These are phyloP conservation scores for Labeo calbasu DNA, from an alignment of 2,797 vertebrate genomes.

Conservation along the genomic window DNA sequence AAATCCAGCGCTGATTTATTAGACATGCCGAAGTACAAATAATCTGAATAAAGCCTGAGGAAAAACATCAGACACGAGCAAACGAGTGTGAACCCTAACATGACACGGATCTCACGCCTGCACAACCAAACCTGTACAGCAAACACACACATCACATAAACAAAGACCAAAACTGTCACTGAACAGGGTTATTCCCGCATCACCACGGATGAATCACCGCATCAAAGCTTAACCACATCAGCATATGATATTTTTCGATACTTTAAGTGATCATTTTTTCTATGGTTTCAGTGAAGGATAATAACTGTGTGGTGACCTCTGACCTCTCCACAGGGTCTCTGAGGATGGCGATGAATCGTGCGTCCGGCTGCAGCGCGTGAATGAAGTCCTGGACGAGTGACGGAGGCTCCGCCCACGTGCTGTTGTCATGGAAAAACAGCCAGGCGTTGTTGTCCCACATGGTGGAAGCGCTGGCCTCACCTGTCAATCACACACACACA, in stretches of 20 bases:
- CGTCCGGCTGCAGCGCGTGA: slow-evolving; percentile 85
- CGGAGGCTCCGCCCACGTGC: slow-evolving; percentile 81
- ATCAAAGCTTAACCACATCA: too few species aligned
- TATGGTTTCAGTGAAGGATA: not conserved
- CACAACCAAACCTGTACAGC: too few species aligned
- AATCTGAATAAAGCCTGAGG: slow-evolving; percentile 91
- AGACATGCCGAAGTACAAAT: slow-evolving; percentile 90
- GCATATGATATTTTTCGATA: not conserved
- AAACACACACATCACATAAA: too few species aligned
- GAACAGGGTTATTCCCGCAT: too few species aligned
- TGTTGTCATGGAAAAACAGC: slow-evolving; percentile 83
- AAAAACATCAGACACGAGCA: not conserved
- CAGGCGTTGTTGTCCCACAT: slow-evolving; percentile 97
- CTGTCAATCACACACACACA: slow-evolving; percentile 68
- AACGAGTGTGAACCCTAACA: too few species aligned
- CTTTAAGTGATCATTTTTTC: not conserved
- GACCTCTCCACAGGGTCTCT: slow-evolving; percentile 94
- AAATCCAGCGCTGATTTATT: slow-evolving; percentile 94
- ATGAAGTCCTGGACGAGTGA: slow-evolving; percentile 92
- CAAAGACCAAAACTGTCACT: too few species aligned
- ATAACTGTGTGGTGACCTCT: slow-evolving; percentile 33
- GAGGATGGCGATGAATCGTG: slow-evolving; percentile 90
- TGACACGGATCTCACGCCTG: too few species aligned
- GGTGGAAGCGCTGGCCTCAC: slow-evolving; percentile 94
- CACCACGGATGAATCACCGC: too few species aligned